These are phyloP conservation scores for Tanaodytes sp. DNA, from an alignment of 2,888 invertebrate species.

Conservation along the genomic window DNA sequence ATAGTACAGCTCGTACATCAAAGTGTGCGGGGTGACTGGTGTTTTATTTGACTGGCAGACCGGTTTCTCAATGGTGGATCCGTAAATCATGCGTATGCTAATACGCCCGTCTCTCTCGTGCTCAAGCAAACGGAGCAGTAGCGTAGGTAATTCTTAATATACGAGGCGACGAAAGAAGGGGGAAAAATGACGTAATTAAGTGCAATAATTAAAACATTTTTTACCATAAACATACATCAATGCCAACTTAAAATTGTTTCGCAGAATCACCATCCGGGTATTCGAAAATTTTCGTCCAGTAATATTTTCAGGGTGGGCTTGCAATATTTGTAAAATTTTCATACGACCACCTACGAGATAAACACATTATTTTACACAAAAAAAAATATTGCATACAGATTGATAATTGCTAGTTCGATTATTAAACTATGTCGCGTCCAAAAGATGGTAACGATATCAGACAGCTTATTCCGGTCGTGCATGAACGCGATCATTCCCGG, in stretches of 20 bases:
- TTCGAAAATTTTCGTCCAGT: too few relatives aligned
- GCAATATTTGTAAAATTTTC: too few relatives aligned
- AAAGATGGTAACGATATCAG: conserved; percentile 35
- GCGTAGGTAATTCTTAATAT: conserved; percentile 32
- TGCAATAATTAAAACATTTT: conserved; percentile 46
- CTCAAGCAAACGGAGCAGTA: neutral
- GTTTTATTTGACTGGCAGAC: conserved; percentile 62
- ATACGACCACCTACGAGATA: too few relatives aligned
- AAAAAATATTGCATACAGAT: too few relatives aligned
- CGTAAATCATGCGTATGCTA: conserved; percentile 66
- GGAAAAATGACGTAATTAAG: conserved; percentile 38
- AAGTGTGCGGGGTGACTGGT: conserved; percentile 26
- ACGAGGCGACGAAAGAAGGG: conserved; percentile 16
- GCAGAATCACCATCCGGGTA: neutral
- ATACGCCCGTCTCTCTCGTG: conserved; percentile 55
- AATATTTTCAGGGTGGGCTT: too few relatives aligned
- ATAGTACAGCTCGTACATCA: conserved; percentile 40
- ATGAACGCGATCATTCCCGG: conserved; percentile 25
- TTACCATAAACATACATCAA: conserved; percentile 43
- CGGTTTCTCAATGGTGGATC: conserved; percentile 58
- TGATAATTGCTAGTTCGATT: too few relatives aligned
- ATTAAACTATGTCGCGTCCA: conserved; percentile 22
- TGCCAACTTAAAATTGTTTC: conserved; percentile 21
- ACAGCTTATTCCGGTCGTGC: conserved; percentile 37
- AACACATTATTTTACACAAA: too few relatives aligned